Conservation (phyloP, 2,888 invertebrate species). For the Calameuta filiformis region DNA sequence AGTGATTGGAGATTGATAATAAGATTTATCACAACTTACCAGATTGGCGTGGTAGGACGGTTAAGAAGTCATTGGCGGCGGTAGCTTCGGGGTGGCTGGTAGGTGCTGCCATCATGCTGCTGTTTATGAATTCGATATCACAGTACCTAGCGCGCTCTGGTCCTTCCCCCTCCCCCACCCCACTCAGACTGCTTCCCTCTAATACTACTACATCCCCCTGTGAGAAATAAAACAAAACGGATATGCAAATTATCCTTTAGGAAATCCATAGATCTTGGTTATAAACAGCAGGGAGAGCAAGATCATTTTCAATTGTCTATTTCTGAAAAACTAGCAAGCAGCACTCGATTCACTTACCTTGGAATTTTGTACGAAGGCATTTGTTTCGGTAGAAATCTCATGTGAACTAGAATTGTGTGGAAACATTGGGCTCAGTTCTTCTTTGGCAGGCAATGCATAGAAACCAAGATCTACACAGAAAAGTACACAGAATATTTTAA, state of each 20-base stretch:
- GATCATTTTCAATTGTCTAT: neutral
- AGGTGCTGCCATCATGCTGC: constrained; percentile 64
- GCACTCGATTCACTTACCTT: constrained; percentile 51
- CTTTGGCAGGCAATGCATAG: constrained; percentile 70
- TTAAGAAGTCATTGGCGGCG: constrained; percentile 66
- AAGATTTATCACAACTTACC: constrained; percentile 42
- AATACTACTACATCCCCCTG: constrained; percentile 67
- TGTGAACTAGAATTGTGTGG: constrained; percentile 70
- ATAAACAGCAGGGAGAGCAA: neutral
- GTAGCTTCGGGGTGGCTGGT: constrained; percentile 65
- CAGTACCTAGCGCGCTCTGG: constrained; percentile 66
- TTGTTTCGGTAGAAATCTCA: constrained; percentile 69
- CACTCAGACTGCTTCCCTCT: constrained; percentile 66
- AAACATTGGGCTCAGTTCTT: constrained; percentile 70
- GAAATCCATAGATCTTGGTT: neutral
- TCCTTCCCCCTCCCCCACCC: constrained; percentile 64
- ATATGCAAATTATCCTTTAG: neutral
- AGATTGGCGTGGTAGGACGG: constrained; percentile 66
- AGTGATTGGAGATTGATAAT: neutral
- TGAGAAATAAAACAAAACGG: constrained; percentile 26
- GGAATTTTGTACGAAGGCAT: constrained; percentile 70
- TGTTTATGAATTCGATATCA: constrained; percentile 66
- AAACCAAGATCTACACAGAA: constrained; percentile 65
- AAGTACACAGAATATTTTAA: constrained; percentile 15
- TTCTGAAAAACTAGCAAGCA: neutral